phyloP scores from a whole-genome alignment of 1,140 invertebrate genomes.

The Dreissena rostriformis region DNA sequence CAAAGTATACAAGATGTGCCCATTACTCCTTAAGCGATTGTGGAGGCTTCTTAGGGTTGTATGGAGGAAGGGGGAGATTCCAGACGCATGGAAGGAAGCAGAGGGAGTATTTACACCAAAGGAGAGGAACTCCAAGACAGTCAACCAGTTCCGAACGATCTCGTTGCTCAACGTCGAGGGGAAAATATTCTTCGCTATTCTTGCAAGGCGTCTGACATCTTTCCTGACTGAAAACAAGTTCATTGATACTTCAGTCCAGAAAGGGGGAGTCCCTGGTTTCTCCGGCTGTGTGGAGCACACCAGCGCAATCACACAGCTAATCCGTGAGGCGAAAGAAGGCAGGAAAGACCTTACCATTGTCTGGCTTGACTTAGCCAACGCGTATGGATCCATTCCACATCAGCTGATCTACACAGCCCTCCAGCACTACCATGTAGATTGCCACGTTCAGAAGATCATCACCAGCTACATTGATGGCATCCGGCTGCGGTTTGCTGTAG shows the following conservation, averaged over 20 bases:
- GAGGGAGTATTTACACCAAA: background rate
- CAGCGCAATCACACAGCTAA: slow-evolving; percentile 9
- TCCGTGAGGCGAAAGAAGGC: slow-evolving; percentile 33
- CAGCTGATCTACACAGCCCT: slow-evolving; percentile 42
- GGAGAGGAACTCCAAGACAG: no score
- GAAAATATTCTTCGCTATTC: no score
- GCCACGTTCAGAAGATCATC: slow-evolving; percentile 7
- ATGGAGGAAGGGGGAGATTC: no score
- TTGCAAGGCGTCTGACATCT: no score
- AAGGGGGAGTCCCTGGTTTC: slow-evolving; percentile 36
- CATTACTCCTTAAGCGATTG: no score
- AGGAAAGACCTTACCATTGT: slow-evolving; percentile 53
- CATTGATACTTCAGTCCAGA: slow-evolving; percentile 42
- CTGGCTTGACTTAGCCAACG: slow-evolving; percentile 61
- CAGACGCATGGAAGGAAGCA: background rate
- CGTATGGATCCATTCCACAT: slow-evolving; percentile 57
- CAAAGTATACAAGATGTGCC: background rate
- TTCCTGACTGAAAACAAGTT: background rate
- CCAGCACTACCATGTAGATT: slow-evolving; percentile 33
- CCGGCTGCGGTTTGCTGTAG: slow-evolving; percentile 15
- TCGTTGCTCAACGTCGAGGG: no score
- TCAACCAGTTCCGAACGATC: no score
- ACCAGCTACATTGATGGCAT: slow-evolving; percentile 39
- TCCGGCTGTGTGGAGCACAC: slow-evolving; percentile 29
- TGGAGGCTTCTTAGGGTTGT: no score